These are phyloP conservation scores for Dascillus cervinus DNA, from an alignment of 2,888 invertebrate species.

Conservation along the genomic window DNA sequence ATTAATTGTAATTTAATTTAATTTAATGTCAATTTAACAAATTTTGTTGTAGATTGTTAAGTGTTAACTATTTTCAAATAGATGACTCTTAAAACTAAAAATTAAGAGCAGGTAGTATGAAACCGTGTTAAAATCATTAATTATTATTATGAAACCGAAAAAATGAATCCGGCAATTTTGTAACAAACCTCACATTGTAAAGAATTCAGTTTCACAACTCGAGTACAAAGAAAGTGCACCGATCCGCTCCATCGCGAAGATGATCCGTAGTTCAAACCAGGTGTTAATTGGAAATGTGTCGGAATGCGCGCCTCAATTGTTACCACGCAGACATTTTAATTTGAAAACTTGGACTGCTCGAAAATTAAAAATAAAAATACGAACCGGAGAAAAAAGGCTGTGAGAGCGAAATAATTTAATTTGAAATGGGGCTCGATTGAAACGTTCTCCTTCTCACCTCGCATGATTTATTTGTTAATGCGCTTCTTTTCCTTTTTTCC, in stretches of 20 bases:
- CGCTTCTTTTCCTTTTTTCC: constrained; percentile 10
- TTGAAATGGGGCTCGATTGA: constrained; percentile 34
- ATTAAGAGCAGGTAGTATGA: no score
- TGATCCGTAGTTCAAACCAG: constrained; percentile 22
- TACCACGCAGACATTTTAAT: constrained; percentile 36
- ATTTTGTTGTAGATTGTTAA: no score
- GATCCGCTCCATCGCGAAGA: constrained; percentile 9
- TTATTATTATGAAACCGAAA: no score
- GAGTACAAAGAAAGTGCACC: no score
- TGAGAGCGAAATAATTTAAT: constrained; percentile 35
- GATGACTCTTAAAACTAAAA: no score
- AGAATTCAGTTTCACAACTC: no score
- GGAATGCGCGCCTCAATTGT: constrained; percentile 34
- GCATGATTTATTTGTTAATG: constrained; percentile 29
- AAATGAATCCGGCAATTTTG: no score
- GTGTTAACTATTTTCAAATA: no score
- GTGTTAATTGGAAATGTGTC: constrained; percentile 40
- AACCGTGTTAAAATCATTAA: no score
- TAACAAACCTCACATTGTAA: no score
- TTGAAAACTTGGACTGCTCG: constrained; percentile 31
- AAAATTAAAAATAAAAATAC: constrained; percentile 23
- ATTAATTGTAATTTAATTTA: no score
- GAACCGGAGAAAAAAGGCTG: constrained; percentile 11
- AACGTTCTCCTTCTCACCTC: constrained; percentile 33
- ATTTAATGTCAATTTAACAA: no score